Base-by-base conservation (phyloP, 2,888 invertebrate species). In the Thera britannica region DNA sequence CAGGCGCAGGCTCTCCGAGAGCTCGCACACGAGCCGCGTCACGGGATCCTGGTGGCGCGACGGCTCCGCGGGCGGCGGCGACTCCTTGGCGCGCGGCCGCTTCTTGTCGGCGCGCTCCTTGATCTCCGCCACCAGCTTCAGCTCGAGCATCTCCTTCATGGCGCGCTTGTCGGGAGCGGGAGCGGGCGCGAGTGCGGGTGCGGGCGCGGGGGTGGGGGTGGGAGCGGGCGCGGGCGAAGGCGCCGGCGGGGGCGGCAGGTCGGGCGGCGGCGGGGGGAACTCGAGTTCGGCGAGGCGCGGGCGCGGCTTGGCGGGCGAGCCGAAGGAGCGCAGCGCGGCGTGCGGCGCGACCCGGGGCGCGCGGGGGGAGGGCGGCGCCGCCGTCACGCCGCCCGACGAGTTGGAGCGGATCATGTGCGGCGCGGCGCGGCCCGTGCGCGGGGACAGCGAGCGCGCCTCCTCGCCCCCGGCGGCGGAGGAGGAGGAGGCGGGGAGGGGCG, bases 331-430 rank as follows among this genome's bases (percentile, higher is more conserved):
- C n/a, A 89, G 79, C 71, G 85, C 78, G 12, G 94, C 56, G 85
- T 78, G 23, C 34, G 84, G 83, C 1, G 84, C 75, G 48, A 80
- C 78, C 78, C 87, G 79, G 68, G 90, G 79, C 71, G 86, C 94
- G 79, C 95, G 77, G 59, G 88, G 74, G 1, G 92, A 88, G 3
- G 88, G 94, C 75, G 80, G 94, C 77, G 87, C 92, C 3, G 93
- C 95, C 0, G 96, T 96, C 8, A 97, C 97, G 7, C 97, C 97
- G 58, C 97, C 97, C 0, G 97, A 97, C 0, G 97, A 97, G 88
- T 98, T 98, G 80, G 97, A 97, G 51, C 98, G 95, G 70, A 97
- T 98, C 98, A 98, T 98, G 89, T 97, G 97, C 23, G 96, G 95
- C 79, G 96, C 95, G 2, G 95, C 95, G 67, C 96, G 94, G 65